A percentile compares a stretch with the other conserved stretches of the same genome.
These are phyloP conservation scores for Cavia aperea DNA, from an alignment of 2,113 vertebrate species.

Conservation along the genomic window DNA sequence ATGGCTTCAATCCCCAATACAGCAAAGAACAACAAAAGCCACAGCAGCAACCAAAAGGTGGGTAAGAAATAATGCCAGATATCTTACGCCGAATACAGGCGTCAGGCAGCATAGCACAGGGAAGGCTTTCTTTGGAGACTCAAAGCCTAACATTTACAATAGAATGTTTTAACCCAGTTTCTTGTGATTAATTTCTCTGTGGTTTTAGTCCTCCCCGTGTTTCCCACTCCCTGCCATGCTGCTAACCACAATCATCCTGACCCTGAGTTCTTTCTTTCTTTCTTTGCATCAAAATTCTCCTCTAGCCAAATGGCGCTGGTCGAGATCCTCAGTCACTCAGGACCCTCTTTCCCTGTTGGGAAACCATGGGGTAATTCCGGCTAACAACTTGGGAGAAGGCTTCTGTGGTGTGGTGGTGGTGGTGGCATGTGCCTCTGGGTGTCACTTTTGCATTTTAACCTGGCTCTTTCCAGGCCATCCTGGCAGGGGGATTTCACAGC, in stretches of 20 bases:
- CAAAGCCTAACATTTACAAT: neutral
- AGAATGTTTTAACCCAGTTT: neutral
- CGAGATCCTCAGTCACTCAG: neutral
- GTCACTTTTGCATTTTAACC: neutral
- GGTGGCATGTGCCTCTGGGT: neutral
- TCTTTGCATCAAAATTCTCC: neutral
- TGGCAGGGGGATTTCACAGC: neutral
- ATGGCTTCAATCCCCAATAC: neutral
- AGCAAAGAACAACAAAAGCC: neutral
- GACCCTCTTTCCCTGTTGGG: neutral
- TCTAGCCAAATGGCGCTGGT: neutral
- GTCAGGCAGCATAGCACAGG: accelerated
- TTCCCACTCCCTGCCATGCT: accelerated
- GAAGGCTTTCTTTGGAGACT: neutral
- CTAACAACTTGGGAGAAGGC: accelerated
- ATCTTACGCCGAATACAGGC: neutral
- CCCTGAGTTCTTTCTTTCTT: neutral
- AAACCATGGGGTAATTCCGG: neutral
- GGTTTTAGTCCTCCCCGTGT: neutral
- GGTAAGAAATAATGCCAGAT: neutral
- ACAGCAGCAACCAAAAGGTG: neutral
- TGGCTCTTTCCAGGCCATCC: neutral
- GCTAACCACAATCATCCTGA: neutral
- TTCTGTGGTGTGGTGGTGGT: neutral
- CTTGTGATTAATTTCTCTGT: neutral